phyloP scores from a whole-genome alignment of 2,797 vertebrate genomes.

The Enteromius afrohamiltoni region DNA sequence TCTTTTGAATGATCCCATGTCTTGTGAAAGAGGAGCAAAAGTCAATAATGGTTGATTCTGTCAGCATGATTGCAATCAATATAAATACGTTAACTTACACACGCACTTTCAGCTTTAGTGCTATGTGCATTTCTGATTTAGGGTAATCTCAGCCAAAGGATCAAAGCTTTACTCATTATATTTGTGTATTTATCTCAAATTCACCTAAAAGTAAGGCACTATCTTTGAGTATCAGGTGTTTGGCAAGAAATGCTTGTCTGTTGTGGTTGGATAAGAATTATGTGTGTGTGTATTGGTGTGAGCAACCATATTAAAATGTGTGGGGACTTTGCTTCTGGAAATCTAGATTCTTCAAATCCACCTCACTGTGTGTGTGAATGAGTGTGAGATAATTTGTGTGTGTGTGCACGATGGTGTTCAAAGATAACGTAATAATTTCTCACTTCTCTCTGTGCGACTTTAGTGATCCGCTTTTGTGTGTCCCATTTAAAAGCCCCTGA shows the following conservation, averaged over 20 bases:
- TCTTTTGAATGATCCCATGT: conserved; percentile 49
- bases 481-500: conserved; percentile 11
- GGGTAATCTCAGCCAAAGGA: not conserved
- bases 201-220: not conserved
- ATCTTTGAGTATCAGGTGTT: not conserved
- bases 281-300: conserved; percentile 14
- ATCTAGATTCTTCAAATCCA: conserved; percentile 4
- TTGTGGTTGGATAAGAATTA: conserved; percentile 3
- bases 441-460: not conserved
- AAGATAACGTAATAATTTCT: conserved; percentile 23
- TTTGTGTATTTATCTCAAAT: not conserved
- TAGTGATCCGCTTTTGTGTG: conserved; percentile 14
- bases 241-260: not conserved
- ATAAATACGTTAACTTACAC: conserved; percentile 31
- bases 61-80: conserved; percentile 43
- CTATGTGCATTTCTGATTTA: not conserved
- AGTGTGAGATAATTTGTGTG: not conserved
- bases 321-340: conserved; percentile 19
- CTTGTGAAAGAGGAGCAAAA: conserved; percentile 53
- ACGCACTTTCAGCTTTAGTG: not conserved
- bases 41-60: conserved; percentile 54
- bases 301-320: not conserved
- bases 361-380: conserved; percentile 7
- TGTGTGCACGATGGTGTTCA: conserved; percentile 8
- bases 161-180: conserved; percentile 8